Base-by-base conservation (phyloP, 2,888 invertebrate genomes). In the Cephus runcator region DNA sequence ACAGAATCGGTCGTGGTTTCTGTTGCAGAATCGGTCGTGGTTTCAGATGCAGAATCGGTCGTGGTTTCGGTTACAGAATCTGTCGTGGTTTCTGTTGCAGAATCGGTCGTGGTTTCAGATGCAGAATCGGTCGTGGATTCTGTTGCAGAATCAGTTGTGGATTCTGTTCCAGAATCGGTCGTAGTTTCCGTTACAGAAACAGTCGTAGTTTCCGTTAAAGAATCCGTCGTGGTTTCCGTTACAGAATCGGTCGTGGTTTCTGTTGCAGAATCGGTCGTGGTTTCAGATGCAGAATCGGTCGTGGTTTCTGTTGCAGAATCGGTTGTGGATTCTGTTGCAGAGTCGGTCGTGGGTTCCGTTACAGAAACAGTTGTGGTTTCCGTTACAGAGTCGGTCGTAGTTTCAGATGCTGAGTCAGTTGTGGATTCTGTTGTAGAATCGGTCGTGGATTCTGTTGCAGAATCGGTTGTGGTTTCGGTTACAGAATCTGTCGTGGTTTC, bases 71-170 rank as follows among this genome's bases (percentile, higher is more conserved):
- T 71, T 12, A 35, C 75, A 3, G 73, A 30, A 74, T 73, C 12
- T 73, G 69, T 34, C 15, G 71, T 73, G 74, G 75, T 33, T 75
- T 76, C 68, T 69, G 68, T 40, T 69, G 69, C 69, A 74, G 75
- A 79, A 34, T 74, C 56, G 40, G 77, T 34, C 12, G 30, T 68
- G 11, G 34, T 12, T 75, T 35, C 35, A 34, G 73, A 71, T 79
- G 71, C 31, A 36, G 78, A 77, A 73, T 68, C 77, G 31, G 78
- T 78, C 75, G 76, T 80, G 75, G 73, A 69, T 76, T 71, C 79
- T 74, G 77, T 76, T 80, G 76, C 15, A 0, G n/a, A 56, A 6
- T n/a, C 75, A 15, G 80, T 75, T 15, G 77, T 71, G 69, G 73
- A 6, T 31, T 75, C 75, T 33, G 76, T 69, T 69, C 73, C 15